Percentiles rank a stretch among this genome's conserved stretches.
Conservation (phyloP, 2,797 vertebrate species). For the Acanthiza pusilla region DNA sequence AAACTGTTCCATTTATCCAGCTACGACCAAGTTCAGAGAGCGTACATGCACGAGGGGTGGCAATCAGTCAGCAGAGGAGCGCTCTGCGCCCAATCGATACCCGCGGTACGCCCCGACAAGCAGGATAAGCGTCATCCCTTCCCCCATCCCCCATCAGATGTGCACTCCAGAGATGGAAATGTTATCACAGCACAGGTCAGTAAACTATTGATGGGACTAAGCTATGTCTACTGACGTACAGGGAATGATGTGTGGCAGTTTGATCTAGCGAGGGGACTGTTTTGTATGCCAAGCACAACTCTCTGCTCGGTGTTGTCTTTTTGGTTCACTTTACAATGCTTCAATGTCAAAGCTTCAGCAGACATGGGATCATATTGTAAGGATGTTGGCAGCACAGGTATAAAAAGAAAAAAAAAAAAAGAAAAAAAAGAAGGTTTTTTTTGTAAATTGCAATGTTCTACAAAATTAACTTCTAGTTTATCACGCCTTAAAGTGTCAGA, state of each 20-base stretch:
- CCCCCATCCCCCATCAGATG: not conserved
- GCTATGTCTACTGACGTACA: constrained; percentile 17
- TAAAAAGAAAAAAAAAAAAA: not conserved
- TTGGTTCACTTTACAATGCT: constrained; percentile 37
- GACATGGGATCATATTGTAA: not conserved
- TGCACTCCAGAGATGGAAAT: constrained; percentile 52
- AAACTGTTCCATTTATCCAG: constrained; percentile 24
- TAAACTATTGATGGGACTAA: constrained; percentile 65
- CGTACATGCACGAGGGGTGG: not conserved
- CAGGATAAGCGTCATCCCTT: constrained; percentile 26
- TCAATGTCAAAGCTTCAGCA: constrained; percentile 40
- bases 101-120: not conserved
- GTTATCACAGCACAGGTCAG: constrained; percentile 67
- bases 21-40: not conserved
- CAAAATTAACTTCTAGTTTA: not conserved
- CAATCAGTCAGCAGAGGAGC: constrained; percentile 60
- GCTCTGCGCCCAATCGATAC: constrained; percentile 50
- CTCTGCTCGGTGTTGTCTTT: not conserved
- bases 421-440: rapidly evolving
- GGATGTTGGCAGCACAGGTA: not conserved
- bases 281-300: constrained; percentile 24
- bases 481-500: not conserved
- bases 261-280: not conserved
- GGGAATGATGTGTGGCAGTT: constrained; percentile 24
- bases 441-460: not conserved